These are phyloP conservation scores for Saccostrea glomerata DNA, from an alignment of 1,140 invertebrate genomes.

Conservation along the genomic window DNA sequence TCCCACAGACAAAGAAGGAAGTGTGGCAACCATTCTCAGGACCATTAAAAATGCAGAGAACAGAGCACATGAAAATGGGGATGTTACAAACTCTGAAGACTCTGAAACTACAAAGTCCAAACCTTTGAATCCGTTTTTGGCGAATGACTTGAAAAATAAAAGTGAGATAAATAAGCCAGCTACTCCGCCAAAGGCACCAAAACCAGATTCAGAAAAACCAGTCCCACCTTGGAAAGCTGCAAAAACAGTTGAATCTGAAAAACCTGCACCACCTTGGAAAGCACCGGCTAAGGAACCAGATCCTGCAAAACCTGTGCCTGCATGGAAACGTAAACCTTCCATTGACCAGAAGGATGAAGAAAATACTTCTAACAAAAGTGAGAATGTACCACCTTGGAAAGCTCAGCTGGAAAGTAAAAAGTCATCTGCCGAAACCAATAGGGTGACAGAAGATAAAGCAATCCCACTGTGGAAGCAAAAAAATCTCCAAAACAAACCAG, in stretches of 20 bases:
- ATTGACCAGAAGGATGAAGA: background rate
- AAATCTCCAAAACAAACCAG: constrained; percentile 21
- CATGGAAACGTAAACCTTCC: background rate
- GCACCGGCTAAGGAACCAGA: background rate
- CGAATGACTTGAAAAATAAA: background rate
- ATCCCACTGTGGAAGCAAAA: constrained; percentile 32
- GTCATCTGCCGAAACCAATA: background rate
- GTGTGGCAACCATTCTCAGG: constrained; percentile 20
- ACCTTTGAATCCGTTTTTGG: constrained; percentile 4
- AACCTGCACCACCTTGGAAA: constrained; percentile 33
- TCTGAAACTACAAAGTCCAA: background rate
- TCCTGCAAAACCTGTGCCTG: background rate
- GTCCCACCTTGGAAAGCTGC: constrained; percentile 28
- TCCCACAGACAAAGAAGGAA: background rate
- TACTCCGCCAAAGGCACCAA: background rate
- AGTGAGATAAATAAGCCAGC: background rate
- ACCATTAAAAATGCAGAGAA: constrained; percentile 9
- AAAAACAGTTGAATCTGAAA: constrained; percentile 6
- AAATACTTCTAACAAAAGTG: background rate
- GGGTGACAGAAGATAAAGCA: constrained; percentile 13
- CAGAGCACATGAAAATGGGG: constrained; percentile 7
- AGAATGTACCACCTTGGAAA: constrained; percentile 30
- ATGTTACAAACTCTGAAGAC: constrained; percentile 16
- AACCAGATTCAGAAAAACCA: constrained; percentile 15
- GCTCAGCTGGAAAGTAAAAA: background rate